Conservation (phyloP, 1,140 invertebrate species). For the Cylas formicarius region DNA sequence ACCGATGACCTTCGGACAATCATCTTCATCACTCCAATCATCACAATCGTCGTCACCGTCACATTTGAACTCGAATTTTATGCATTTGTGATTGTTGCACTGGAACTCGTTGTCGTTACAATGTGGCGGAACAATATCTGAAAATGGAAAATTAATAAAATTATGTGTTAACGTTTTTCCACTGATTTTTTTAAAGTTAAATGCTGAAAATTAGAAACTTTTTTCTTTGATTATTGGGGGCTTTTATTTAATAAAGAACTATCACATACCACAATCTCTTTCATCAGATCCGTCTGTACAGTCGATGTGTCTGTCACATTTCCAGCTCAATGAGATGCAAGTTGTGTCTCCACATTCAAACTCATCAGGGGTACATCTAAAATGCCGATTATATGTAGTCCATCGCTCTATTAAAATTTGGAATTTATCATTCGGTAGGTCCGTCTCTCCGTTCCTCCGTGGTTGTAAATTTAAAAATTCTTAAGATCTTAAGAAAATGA, state of each 20-base stretch:
- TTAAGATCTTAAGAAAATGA: too few relatives aligned
- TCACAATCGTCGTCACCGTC: constrained; percentile 87
- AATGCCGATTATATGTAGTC: too few relatives aligned
- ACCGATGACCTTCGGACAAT: constrained; percentile 52
- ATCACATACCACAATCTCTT: constrained; percentile 47
- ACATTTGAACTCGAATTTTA: constrained; percentile 67
- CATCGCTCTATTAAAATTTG: background rate
- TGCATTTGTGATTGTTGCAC: constrained; percentile 59
- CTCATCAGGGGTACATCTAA: constrained; percentile 53
- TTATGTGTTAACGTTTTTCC: background rate
- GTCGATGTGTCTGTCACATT: constrained; percentile 54
- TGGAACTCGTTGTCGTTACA: constrained; percentile 67
- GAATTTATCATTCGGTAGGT: background rate
- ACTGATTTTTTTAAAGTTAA: too few relatives aligned
- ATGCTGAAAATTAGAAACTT: too few relatives aligned
- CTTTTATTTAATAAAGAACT: background rate
- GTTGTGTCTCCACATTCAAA: constrained; percentile 51
- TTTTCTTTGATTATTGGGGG: too few relatives aligned
- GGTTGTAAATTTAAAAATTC: too few relatives aligned
- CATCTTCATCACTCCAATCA: constrained; percentile 75
- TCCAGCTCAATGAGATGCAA: constrained; percentile 57
- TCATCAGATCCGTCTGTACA: constrained; percentile 58
- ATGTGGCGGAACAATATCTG: constrained; percentile 46
- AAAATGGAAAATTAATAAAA: constrained; percentile 11
- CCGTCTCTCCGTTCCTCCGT: too few relatives aligned